phyloP scores from a whole-genome alignment of 1,140 invertebrate genomes.

The Sesamia nonagrioides region DNA sequence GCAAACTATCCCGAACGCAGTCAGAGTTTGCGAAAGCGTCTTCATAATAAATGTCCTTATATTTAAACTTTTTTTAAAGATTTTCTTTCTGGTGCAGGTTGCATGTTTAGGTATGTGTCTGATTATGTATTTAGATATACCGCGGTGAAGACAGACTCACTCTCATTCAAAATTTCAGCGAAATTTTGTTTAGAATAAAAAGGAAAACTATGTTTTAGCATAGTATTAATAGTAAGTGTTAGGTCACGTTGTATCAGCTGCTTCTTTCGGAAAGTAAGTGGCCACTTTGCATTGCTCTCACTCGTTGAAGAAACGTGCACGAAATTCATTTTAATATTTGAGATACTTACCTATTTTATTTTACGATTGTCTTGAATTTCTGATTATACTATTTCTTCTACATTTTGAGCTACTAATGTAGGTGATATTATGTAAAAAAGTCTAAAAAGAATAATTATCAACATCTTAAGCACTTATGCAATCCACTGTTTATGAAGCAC shows the following conservation, averaged over 20 bases:
- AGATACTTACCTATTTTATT: constrained; percentile 6
- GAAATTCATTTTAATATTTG: constrained; percentile 61
- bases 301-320: constrained; percentile 65
- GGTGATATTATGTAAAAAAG: no score
- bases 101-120: no score
- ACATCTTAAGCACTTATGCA: no score
- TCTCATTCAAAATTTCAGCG: constrained; percentile 9
- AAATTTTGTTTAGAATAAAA: constrained; percentile 46
- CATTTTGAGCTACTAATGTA: no score
- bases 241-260: constrained; percentile 68
- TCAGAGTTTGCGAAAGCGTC: no score
- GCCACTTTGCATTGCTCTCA: constrained; percentile 63
- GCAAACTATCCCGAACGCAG: no score
- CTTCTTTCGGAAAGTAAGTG: constrained; percentile 57
- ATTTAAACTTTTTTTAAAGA: no score
- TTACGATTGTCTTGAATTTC: constrained; percentile 20
- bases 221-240: constrained; percentile 67
- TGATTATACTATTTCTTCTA: no score
- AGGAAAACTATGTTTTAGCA: constrained; percentile 64
- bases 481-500: no score
- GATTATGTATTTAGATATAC: background rate
- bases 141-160: background rate
- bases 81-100: no score
- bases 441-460: no score
- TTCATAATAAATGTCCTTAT: no score